Percentiles rank a stretch among this genome's conserved stretches.
Conservation (phyloP, 1,140 invertebrate genomes). For the Sitodiplosis mosellana region DNA sequence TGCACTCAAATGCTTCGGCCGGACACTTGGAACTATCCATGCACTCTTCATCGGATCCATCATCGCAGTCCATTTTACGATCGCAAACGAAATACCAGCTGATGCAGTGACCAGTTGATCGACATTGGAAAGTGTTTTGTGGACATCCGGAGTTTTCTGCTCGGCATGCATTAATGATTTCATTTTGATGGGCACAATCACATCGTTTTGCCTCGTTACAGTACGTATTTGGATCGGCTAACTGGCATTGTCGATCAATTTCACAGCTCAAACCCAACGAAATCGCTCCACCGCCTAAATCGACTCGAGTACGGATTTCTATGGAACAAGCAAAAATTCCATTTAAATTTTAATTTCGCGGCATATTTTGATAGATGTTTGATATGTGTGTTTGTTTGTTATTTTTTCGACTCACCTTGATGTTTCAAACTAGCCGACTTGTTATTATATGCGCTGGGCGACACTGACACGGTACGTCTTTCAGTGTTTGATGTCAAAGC, state of each 20-base stretch:
- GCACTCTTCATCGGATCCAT: constrained; percentile 69
- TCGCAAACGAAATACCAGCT: constrained; percentile 87
- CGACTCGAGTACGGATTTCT: constrained; percentile 25
- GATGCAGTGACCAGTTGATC: constrained; percentile 67
- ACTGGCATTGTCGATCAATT: constrained; percentile 57
- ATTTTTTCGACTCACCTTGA: too few relatives aligned
- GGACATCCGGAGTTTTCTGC: constrained; percentile 55
- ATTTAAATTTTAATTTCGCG: neutral
- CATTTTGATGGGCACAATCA: constrained; percentile 44
- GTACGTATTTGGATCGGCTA: constrained; percentile 53
- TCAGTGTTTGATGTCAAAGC: too few relatives aligned
- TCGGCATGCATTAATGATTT: constrained; percentile 36
- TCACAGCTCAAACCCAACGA: constrained; percentile 57
- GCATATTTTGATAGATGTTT: too few relatives aligned
- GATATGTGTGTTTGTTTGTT: too few relatives aligned
- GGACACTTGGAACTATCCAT: constrained; percentile 17
- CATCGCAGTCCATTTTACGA: constrained; percentile 46
- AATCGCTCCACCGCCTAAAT: constrained; percentile 35
- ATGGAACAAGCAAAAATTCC: constrained; percentile 4
- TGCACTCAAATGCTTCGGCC: constrained; percentile 41
- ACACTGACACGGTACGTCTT: too few relatives aligned
- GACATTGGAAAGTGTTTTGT: constrained; percentile 66
- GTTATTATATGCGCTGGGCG: too few relatives aligned
- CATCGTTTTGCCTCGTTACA: constrained; percentile 58
- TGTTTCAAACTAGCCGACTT: too few relatives aligned